Conservation (phyloP, 30 jellyfish, hydroid and myxozoan genomes). For the Aurelia sp. region DNA sequence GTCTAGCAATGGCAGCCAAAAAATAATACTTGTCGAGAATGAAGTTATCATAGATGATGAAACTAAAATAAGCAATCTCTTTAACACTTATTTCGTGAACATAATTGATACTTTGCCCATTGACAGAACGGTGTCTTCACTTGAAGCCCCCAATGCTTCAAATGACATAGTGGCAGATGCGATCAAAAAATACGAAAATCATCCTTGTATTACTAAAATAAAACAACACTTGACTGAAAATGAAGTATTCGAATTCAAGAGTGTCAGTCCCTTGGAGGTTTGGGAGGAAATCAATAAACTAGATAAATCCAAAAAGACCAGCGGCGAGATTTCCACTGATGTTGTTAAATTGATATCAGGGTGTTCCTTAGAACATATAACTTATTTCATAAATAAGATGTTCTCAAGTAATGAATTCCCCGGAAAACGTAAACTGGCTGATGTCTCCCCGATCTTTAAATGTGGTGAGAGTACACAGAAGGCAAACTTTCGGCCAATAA, state of each 20-base stretch:
- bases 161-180: neutral
- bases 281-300: neutral
- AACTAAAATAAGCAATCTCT: neutral
- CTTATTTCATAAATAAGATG: neutral
- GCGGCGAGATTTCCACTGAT: neutral
- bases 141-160: neutral
- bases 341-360: constrained; percentile 4
- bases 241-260: neutral
- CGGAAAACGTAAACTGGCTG: neutral
- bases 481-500: constrained; percentile 35
- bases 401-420: neutral
- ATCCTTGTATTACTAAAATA: neutral
- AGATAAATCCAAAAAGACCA: neutral
- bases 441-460: constrained; percentile 1
- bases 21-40: neutral
- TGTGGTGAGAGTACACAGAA: constrained; percentile 22
- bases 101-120: constrained; percentile 6
- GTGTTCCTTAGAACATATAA: neutral
- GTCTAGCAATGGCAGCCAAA: too few species aligned
- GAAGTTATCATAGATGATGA: neutral
- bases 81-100: constrained; percentile 22
- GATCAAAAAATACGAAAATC: neutral
- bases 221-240: neutral
- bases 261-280: neutral
- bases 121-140: neutral